These are phyloP conservation scores for Yponomeuta malinellus DNA, from an alignment of 2,888 invertebrate species.

Conservation along the genomic window DNA sequence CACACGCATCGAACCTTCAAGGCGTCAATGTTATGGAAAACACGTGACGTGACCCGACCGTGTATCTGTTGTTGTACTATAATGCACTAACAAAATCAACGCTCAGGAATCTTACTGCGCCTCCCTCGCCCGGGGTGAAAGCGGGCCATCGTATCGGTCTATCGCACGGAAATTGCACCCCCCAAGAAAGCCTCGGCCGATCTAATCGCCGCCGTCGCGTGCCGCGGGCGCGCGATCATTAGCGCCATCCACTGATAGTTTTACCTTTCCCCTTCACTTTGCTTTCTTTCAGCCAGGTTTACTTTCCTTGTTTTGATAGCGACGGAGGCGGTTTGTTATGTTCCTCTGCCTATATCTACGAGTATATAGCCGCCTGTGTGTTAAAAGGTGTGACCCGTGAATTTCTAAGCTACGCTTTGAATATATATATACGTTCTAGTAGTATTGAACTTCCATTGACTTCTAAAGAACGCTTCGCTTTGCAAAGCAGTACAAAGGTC, in stretches of 20 bases:
- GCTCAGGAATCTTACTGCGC: neutral
- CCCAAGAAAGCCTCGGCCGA: slow-evolving; percentile 49
- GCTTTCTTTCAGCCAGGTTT: neutral
- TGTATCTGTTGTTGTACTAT: neutral
- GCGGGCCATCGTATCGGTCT: slow-evolving; percentile 39
- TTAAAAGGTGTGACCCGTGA: too few relatives aligned
- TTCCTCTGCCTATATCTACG: neutral
- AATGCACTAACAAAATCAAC: neutral
- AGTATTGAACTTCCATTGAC: too few relatives aligned
- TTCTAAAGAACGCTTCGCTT: too few relatives aligned
- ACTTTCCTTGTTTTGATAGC: neutral
- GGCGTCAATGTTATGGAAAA: too few relatives aligned
- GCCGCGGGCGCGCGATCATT: slow-evolving; percentile 52
- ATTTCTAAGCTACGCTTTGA: too few relatives aligned
- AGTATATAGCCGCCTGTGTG: too few relatives aligned
- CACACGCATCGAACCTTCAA: too few relatives aligned
- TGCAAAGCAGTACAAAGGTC: too few relatives aligned
- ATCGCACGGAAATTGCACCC: slow-evolving; percentile 65
- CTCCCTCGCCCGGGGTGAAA: slow-evolving; percentile 23
- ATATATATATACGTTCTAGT: too few relatives aligned
- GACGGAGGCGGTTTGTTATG: neutral
- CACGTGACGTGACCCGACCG: too few relatives aligned
- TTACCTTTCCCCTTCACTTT: slow-evolving; percentile 24
- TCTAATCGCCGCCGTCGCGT: slow-evolving; percentile 67
- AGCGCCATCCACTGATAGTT: slow-evolving; percentile 57